Evolutionary conservation across 2,888 invertebrate species (phyloP).

Genomic region (Pristionchus mayeri): DNA sequence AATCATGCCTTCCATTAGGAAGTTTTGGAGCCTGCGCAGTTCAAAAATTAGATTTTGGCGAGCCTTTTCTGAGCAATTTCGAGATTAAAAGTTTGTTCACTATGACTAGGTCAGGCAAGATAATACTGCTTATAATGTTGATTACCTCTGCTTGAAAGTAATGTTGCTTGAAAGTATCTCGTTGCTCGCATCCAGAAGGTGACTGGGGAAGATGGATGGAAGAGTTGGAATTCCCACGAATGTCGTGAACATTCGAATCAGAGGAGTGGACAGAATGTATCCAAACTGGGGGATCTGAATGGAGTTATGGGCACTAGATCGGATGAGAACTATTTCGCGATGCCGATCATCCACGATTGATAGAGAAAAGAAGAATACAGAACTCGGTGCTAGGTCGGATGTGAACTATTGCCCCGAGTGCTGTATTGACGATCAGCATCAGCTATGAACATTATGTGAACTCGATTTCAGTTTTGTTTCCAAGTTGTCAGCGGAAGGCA

Average conservation of each 20-base stretch:
- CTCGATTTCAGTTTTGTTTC: not conserved
- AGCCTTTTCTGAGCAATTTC: not conserved
- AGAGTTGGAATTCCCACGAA: not conserved
- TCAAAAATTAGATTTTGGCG: not conserved
- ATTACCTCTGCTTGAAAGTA: conserved; percentile 1
- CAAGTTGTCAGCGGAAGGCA: not conserved
- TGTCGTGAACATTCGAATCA: not conserved
- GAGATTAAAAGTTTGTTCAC: not conserved
- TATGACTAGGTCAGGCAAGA: not conserved
- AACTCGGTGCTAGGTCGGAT: too few relatives aligned
- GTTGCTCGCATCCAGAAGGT: not conserved
- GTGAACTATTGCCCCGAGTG: too few relatives aligned
- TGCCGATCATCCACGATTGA: too few relatives aligned
- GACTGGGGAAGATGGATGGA: not conserved
- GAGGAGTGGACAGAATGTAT: conserved; percentile 1
- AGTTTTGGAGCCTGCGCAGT: not conserved
- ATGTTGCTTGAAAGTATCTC: too few relatives aligned
- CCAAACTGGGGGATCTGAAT: conserved; percentile 11
- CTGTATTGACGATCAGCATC: too few relatives aligned
- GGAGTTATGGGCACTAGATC: too few relatives aligned
- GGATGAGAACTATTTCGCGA: not conserved
- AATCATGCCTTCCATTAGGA: not conserved
- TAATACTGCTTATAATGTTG: not conserved
- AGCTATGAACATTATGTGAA: too few relatives aligned
- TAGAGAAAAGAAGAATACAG: too few relatives aligned